Evolutionary conservation across 2,888 invertebrate genomes (phyloP).

Genomic region (Cheilosia grossa): DNA sequence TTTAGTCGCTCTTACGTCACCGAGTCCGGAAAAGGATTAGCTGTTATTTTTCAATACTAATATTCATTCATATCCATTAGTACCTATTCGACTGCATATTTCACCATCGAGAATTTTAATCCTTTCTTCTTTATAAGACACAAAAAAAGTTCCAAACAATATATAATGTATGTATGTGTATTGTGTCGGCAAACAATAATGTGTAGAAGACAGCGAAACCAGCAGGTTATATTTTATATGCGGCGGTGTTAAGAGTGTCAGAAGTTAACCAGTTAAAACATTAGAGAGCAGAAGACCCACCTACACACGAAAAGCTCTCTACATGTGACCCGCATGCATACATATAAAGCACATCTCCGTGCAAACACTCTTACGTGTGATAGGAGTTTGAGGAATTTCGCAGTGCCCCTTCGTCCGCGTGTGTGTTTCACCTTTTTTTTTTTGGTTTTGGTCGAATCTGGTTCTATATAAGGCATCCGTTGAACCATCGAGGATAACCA

Average conservation of each 20-base stretch:
- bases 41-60: conserved; percentile 33
- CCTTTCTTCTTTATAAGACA: conserved; percentile 7
- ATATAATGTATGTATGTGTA: not conserved
- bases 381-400: conserved; percentile 22
- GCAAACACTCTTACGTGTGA: conserved; percentile 8
- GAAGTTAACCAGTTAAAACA: conserved; percentile 65
- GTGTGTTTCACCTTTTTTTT: conserved; percentile 39
- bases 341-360: not conserved
- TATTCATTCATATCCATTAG: too few relatives aligned
- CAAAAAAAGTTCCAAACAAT: not conserved
- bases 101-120: conserved; percentile 25
- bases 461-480: conserved; percentile 68
- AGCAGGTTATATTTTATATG: conserved; percentile 34
- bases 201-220: conserved; percentile 44
- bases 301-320: conserved; percentile 28
- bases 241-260: conserved; percentile 42
- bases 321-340: conserved; percentile 40
- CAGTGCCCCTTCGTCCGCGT: conserved; percentile 28
- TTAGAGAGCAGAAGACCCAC: conserved; percentile 31
- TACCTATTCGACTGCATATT: not conserved
- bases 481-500: conserved; percentile 67
- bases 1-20: conserved; percentile 63
- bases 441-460: conserved; percentile 18
- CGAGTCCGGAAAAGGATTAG: conserved; percentile 52
- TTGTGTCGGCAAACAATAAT: conserved; percentile 16